Conservation (phyloP, 1,140 invertebrate genomes). For the Copidosoma floridanum region DNA sequence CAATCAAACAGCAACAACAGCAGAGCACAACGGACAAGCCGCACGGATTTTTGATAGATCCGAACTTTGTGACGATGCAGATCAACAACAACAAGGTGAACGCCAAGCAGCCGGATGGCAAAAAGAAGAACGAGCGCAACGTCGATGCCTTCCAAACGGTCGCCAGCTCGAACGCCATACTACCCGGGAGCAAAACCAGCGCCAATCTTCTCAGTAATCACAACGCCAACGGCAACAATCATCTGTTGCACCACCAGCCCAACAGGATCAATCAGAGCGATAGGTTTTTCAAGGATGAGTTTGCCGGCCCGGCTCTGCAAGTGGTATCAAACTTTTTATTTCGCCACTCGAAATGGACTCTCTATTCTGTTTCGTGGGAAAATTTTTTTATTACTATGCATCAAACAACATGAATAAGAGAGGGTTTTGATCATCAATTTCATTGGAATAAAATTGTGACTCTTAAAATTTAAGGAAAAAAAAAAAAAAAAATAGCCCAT, state of each 20-base stretch:
- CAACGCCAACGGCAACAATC: conserved; percentile 17
- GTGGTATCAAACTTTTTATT: too few species aligned
- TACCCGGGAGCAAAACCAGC: neutral
- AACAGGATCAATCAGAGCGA: conserved; percentile 30
- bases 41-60: conserved; percentile 20
- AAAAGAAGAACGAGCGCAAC: conserved; percentile 32
- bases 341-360: too few species aligned
- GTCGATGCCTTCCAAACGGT: conserved; percentile 15
- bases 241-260: conserved; percentile 30
- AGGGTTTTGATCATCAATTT: too few species aligned
- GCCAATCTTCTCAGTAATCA: conserved; percentile 21
- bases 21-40: neutral
- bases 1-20: too few species aligned
- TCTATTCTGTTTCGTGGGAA: too few species aligned
- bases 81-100: neutral
- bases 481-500: too few species aligned
- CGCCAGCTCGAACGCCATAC: conserved; percentile 1
- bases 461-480: too few species aligned
- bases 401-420: too few species aligned
- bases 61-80: conserved; percentile 5
- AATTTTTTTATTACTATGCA: too few species aligned
- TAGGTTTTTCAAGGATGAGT: conserved; percentile 38
- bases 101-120: too few species aligned
- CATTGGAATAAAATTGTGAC: too few species aligned
- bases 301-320: conserved; percentile 50